These are phyloP conservation scores for Schlechtendalia chinensis DNA, from an alignment of 1,140 invertebrate species.

Conservation along the genomic window DNA sequence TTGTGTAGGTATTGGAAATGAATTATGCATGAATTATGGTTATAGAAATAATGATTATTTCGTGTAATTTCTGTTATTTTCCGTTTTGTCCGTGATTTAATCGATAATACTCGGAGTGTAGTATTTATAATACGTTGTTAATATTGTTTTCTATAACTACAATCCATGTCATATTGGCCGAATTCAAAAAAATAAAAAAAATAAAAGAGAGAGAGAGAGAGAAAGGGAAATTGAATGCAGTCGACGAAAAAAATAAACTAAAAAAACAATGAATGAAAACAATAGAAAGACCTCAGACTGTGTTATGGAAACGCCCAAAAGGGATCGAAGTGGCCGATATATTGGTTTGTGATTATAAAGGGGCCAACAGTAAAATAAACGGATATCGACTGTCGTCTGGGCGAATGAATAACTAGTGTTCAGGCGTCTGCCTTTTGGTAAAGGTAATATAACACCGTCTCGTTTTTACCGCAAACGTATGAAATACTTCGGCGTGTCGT, in stretches of 20 bases:
- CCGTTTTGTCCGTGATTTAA: no score
- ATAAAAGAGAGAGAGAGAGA: no score
- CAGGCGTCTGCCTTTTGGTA: constrained; percentile 15
- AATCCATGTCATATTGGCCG: neutral
- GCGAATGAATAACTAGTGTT: constrained; percentile 36
- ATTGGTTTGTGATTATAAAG: constrained; percentile 37
- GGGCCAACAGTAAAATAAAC: constrained; percentile 38
- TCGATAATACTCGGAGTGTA: neutral
- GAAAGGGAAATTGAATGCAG: constrained; percentile 6
- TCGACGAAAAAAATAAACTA: neutral
- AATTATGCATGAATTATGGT: no score
- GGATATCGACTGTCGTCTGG: constrained; percentile 43
- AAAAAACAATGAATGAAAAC: constrained; percentile 42
- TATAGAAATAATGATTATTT: no score
- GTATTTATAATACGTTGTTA: neutral
- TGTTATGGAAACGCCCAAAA: constrained; percentile 34
- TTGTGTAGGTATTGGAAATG: no score
- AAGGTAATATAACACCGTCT: constrained; percentile 40
- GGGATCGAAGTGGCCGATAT: constrained; percentile 40
- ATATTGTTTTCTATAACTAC: neutral
- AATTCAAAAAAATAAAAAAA: constrained; percentile 3
- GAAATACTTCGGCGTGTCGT: neutral
- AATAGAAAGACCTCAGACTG: constrained; percentile 15
- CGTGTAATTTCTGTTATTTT: no score
- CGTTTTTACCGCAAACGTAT: neutral